These are phyloP conservation scores for Flexamia atlantica DNA, from an alignment of 2,888 invertebrate genomes.

Conservation along the genomic window DNA sequence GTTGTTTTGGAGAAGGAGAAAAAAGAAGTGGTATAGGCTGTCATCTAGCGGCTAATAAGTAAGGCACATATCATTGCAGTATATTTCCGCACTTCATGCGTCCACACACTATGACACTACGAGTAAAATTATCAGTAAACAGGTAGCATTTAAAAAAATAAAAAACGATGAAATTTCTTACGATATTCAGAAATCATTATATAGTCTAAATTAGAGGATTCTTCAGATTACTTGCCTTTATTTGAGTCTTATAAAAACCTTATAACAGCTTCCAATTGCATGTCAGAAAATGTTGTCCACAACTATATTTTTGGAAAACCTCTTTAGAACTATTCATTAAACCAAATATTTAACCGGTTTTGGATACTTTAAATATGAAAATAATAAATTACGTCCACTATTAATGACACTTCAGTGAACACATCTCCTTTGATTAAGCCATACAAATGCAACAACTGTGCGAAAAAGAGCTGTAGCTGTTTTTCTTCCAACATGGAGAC, in stretches of 20 bases:
- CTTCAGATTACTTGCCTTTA: not conserved
- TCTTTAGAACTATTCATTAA: slow-evolving; percentile 19
- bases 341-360: not conserved
- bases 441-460: too few relatives aligned
- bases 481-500: too few relatives aligned
- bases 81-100: slow-evolving; percentile 6
- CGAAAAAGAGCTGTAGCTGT: too few relatives aligned
- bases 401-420: slow-evolving; percentile 8
- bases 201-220: slow-evolving; percentile 2
- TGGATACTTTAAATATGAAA: not conserved
- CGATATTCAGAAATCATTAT: slow-evolving; percentile 1
- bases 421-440: too few relatives aligned
- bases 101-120: not conserved
- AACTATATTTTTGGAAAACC: slow-evolving; percentile 22
- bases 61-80: not conserved
- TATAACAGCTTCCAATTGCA: slow-evolving; percentile 35
- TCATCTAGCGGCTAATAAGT: slow-evolving; percentile 19
- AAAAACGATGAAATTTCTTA: slow-evolving; percentile 10
- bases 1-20: slow-evolving; percentile 9
- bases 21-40: slow-evolving; percentile 39
- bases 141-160: not conserved
- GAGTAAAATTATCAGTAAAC: not conserved
- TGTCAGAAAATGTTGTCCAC: slow-evolving; percentile 3
- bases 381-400: not conserved
- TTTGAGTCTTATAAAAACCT: slow-evolving; percentile 6